Evolutionary conservation across 1,140 invertebrate genomes (phyloP).

Genomic region (Caerostris darwini): DNA sequence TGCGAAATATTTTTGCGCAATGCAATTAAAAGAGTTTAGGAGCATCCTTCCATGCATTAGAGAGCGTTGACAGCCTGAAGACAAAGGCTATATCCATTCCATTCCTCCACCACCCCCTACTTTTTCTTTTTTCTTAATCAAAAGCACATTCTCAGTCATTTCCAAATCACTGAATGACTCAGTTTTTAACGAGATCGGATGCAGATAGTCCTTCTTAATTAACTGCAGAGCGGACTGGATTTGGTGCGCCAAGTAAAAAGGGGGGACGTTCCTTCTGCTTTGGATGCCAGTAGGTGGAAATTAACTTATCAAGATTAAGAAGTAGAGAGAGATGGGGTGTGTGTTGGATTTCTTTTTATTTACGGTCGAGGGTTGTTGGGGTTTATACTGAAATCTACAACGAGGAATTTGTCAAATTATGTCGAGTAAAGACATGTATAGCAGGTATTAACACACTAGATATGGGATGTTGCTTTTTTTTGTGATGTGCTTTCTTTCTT

Average conservation of each 20-base stretch:
- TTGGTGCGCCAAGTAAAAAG: constrained; percentile 19
- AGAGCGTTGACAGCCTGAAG: constrained; percentile 20
- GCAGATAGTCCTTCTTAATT: constrained; percentile 64
- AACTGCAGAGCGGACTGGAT: background rate
- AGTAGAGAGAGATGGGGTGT: background rate
- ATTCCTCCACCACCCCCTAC: too few relatives aligned
- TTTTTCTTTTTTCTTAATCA: constrained; percentile 5
- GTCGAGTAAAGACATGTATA: background rate
- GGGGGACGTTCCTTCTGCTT: background rate
- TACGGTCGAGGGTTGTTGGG: constrained; percentile 26
- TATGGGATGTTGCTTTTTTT: too few relatives aligned
- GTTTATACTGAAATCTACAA: constrained; percentile 43
- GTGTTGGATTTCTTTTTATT: background rate
- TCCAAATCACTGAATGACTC: constrained; percentile 55
- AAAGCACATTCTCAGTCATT: constrained; percentile 37
- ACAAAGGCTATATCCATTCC: background rate
- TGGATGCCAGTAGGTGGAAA: constrained; percentile 17
- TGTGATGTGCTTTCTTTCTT: too few relatives aligned
- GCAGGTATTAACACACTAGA: too few relatives aligned
- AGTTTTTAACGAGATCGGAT: constrained; percentile 64
- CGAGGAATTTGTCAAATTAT: constrained; percentile 16
- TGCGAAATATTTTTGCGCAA: background rate
- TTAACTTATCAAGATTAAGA: constrained; percentile 74
- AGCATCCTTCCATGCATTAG: background rate
- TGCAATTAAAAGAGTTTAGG: constrained; percentile 61